Conservation (phyloP, 2,113 vertebrate species). For the Cygnus buccinator region DNA sequence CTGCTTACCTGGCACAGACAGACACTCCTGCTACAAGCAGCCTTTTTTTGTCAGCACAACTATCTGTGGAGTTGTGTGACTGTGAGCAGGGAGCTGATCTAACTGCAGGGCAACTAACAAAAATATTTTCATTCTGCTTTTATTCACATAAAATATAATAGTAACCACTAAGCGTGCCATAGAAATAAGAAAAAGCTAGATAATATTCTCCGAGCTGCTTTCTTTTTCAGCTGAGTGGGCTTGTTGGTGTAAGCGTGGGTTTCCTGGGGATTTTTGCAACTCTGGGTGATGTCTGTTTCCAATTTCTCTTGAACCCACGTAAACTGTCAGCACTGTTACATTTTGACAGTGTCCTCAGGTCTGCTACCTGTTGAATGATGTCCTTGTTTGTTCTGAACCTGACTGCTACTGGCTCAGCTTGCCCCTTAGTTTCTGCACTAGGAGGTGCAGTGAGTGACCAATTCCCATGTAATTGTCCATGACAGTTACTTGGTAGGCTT, state of each 20-base stretch:
- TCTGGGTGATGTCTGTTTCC: not conserved
- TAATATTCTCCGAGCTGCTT: not conserved
- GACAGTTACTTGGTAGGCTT: not conserved
- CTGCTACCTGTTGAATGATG: not conserved
- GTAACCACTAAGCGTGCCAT: not conserved
- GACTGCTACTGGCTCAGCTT: not conserved
- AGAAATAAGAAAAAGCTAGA: not conserved
- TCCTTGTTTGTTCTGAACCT: not conserved
- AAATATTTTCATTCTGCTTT: not conserved
- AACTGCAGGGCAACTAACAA: not conserved
- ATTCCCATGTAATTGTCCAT: not conserved
- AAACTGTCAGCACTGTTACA: not conserved
- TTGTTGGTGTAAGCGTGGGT: not conserved
- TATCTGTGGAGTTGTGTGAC: not conserved
- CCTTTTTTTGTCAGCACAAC: not conserved
- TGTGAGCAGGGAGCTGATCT: not conserved
- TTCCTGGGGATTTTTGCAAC: not conserved
- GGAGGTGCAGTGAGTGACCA: not conserved
- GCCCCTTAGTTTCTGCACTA: not conserved
- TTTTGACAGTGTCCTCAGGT: not conserved
- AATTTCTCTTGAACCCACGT: not conserved
- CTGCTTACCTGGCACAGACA: fast-evolving
- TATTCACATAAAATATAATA: not conserved
- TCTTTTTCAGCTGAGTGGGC: not conserved
- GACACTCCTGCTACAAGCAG: not conserved